Conservation (phyloP, 2,797 vertebrate species). For the Trachurus trachurus region DNA sequence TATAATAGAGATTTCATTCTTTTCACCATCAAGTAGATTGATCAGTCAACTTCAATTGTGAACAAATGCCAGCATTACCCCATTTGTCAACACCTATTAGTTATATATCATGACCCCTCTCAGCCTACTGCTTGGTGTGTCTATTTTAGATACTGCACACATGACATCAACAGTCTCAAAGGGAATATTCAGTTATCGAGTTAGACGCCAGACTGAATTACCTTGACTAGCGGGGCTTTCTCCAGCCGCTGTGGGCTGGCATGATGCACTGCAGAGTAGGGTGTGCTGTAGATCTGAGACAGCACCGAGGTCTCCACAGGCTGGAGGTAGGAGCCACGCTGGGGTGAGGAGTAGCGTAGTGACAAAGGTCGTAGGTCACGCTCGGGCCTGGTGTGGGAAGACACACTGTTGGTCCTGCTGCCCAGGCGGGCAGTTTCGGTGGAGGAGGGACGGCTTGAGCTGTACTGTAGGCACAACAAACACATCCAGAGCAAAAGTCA, state of each 20-base stretch:
- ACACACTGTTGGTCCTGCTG: conserved; percentile 86
- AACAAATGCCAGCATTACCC: conserved; percentile 19
- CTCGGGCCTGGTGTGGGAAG: conserved; percentile 83
- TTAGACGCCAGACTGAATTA: conserved; percentile 72
- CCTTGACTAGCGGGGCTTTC: conserved; percentile 87
- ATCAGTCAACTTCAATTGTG: conserved; percentile 57
- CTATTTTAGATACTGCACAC: conserved; percentile 67
- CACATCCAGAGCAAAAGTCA: conserved; percentile 47
- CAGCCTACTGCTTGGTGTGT: conserved; percentile 21
- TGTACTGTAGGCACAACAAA: conserved; percentile 76
- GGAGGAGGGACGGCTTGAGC: conserved; percentile 79
- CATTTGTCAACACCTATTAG: conserved; percentile 50
- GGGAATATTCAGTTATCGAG: conserved; percentile 70
- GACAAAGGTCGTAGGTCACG: conserved; percentile 78
- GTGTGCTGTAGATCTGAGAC: conserved; percentile 87
- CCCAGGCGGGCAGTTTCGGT: conserved; percentile 79
- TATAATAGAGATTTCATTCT: conserved; percentile 31
- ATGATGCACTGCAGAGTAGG: conserved; percentile 75
- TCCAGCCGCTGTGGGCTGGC: conserved; percentile 67
- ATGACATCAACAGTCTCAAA: conserved; percentile 54
- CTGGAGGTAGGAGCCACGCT: conserved; percentile 76
- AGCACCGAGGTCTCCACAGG: conserved; percentile 58
- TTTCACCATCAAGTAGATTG: conserved; percentile 31
- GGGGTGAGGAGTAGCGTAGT: conserved; percentile 80
- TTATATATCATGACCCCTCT: conserved; percentile 19